These are phyloP conservation scores for Sparus aurata DNA, from an alignment of 2,797 vertebrate genomes.

Conservation along the genomic window DNA sequence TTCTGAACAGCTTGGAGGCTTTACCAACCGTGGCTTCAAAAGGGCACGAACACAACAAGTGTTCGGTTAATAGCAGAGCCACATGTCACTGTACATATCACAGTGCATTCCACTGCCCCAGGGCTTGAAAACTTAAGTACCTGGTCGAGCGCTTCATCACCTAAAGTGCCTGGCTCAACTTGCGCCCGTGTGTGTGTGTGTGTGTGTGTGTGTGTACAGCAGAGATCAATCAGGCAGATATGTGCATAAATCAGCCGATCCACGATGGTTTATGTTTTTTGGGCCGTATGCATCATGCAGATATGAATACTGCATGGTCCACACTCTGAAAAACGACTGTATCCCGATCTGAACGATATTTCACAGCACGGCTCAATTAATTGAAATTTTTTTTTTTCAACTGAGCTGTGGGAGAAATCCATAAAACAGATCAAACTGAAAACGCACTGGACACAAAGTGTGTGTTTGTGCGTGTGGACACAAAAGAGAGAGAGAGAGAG, in stretches of 20 bases:
- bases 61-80: constrained; percentile 28
- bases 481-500: constrained; percentile 15
- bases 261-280: constrained; percentile 64
- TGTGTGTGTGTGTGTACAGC: constrained; percentile 44
- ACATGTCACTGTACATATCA: constrained; percentile 70
- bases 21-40: constrained; percentile 48
- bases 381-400: constrained; percentile 66
- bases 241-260: constrained; percentile 74
- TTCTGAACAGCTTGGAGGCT: constrained; percentile 50
- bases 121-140: constrained; percentile 68
- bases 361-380: constrained; percentile 75
- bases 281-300: constrained; percentile 64
- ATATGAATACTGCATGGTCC: constrained; percentile 62
- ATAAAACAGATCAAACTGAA: constrained; percentile 72
- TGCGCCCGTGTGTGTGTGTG: constrained; percentile 48
- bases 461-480: background rate
- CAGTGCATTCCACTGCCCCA: constrained; percentile 57
- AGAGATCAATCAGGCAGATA: constrained; percentile 77
- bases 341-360: constrained; percentile 75
- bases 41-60: constrained; percentile 44
- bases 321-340: constrained; percentile 67
- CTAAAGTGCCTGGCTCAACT: constrained; percentile 71
- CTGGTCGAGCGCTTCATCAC: constrained; percentile 78
- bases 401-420: constrained; percentile 71
- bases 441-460: constrained; percentile 44